Evolutionary conservation across 2,888 invertebrate species (phyloP), one percentile per base, ranked within the genome.

Genomic region (Caprella mutica): DNA sequence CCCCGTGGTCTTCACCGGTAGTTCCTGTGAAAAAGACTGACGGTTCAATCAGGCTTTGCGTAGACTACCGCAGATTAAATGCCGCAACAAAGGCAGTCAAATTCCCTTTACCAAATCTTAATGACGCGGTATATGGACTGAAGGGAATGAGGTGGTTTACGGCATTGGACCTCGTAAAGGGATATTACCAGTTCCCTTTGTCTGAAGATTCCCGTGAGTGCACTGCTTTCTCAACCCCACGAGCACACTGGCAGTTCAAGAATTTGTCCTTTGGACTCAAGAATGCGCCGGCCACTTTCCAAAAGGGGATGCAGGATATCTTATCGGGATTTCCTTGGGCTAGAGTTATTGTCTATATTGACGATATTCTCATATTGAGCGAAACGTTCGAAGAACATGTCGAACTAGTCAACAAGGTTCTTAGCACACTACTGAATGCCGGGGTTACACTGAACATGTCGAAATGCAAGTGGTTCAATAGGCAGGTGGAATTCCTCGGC

Each of bases 121-220:
- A 17, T n/a, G 29, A 50, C 33, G 29, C 50, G n/a, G 50, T 50
- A n/a, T 50, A 33, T 50, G 50, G 50, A 2, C 50, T 50, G 4
- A 29, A 30, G 21, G 50, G 50, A n/a, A 33, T 50, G 12, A 50
- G 33, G 19, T 30, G 27, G 6, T 50, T 50, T n/a, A 50, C 50
- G 12, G 33, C 26, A 29, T 17, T 50, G 29, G 50, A 50, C 21
- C 26, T 50, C 2, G 50, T 43, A n/a, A 14, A 26, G 5, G 23
- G 43, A 5, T 40, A 19, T 40, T 40, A 40, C n/a, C 40, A 40
- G 21, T 19, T 40, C 40, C 40, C 40, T 9, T 26, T 21, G 9
- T 23, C 21, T 43, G 43, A 43, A 5, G 14, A 43, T 12, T 24
- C 24, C 23, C 21, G 21, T 19, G 40, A 40, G 17, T 6, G 14